Evolutionary conservation across 2,113 vertebrate genomes (phyloP).

Genomic region (Eurypyga helias): DNA sequence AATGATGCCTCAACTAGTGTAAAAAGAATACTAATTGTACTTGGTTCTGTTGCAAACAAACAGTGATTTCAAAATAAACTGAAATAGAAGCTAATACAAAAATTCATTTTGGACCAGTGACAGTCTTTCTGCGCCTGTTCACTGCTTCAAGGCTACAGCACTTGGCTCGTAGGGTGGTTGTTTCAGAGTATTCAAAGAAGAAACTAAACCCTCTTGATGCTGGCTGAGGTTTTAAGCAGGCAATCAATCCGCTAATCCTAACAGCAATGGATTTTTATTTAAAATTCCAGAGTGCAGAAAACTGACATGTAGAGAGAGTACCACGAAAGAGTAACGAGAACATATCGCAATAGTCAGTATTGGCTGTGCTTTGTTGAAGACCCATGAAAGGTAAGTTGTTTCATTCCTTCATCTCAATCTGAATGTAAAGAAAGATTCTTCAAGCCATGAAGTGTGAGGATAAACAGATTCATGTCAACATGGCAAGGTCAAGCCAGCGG

Average conservation of each 20-base stretch:
- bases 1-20: not conserved
- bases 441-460: not conserved
- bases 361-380: not conserved
- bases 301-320: not conserved
- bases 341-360: not conserved
- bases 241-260: not conserved
- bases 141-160: not conserved
- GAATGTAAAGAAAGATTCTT: not conserved
- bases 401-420: not conserved
- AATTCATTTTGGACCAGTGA: not conserved
- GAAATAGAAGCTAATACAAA: not conserved
- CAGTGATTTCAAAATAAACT: not conserved
- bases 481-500: not conserved
- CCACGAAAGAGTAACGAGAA: not conserved
- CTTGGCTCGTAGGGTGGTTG: not conserved
- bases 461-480: not conserved
- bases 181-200: not conserved
- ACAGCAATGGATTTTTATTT: not conserved
- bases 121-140: not conserved
- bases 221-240: not conserved
- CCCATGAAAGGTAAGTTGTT: not conserved
- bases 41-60: not conserved
- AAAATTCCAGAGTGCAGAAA: not conserved
- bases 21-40: not conserved
- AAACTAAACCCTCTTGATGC: not conserved